These are phyloP conservation scores for Cyanoderma ruficeps DNA, from an alignment of 2,113 vertebrate species.

Conservation along the genomic window DNA sequence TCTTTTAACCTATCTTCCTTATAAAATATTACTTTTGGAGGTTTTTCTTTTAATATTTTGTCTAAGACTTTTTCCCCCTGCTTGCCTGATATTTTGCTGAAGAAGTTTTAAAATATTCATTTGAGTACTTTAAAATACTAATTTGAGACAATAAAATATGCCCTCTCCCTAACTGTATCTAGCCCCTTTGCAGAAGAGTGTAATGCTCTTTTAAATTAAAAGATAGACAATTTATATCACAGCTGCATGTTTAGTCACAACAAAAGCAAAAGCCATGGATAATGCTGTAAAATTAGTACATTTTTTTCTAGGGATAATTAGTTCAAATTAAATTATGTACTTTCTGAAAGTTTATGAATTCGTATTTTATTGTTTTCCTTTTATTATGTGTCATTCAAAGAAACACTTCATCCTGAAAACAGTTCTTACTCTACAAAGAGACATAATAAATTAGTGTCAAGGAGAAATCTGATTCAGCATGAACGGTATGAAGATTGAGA, in stretches of 20 bases:
- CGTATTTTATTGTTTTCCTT: not conserved
- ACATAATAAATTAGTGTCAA: not conserved
- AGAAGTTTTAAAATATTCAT: not conserved
- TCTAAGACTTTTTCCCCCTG: accelerated
- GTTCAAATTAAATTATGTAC: not conserved
- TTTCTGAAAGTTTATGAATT: not conserved
- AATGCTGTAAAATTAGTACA: not conserved
- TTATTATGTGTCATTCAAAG: not conserved
- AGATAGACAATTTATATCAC: not conserved
- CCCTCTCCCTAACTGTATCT: not conserved
- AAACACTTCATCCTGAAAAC: not conserved
- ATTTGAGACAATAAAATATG: not conserved
- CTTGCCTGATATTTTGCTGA: not conserved
- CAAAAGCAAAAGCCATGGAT: not conserved
- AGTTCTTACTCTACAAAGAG: not conserved
- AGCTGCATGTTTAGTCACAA: not conserved
- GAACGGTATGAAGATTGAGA: not conserved
- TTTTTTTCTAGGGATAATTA: not conserved
- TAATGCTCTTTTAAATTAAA: not conserved
- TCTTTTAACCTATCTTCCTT: not conserved
- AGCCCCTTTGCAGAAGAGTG: not conserved
- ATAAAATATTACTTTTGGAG: not conserved
- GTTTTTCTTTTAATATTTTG: not conserved
- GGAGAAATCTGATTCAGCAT: not conserved
- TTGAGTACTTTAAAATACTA: not conserved